These are phyloP conservation scores for Eupithecia inturbata DNA, from an alignment of 2,888 invertebrate species.

Conservation along the genomic window DNA sequence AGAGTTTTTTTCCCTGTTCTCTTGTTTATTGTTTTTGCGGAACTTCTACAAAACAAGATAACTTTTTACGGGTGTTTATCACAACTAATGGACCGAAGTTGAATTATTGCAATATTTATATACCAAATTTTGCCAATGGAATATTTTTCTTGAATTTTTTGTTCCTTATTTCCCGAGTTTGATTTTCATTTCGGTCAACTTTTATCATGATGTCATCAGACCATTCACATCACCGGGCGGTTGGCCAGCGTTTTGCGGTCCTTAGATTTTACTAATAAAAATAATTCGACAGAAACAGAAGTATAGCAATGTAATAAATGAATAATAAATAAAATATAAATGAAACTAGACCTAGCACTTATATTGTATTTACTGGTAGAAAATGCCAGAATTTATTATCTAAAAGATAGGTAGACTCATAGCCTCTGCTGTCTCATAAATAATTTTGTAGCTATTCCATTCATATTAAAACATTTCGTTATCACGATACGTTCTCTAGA, in stretches of 20 bases:
- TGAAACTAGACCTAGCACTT: background rate
- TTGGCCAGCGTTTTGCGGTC: no score
- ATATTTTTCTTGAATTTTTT: background rate
- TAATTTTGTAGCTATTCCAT: background rate
- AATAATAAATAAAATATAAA: background rate
- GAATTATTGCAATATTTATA: background rate
- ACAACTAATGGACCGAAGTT: background rate
- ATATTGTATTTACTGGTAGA: background rate
- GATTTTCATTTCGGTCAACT: background rate
- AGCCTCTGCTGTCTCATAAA: constrained; percentile 3
- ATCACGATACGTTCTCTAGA: constrained; percentile 9
- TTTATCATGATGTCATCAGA: background rate
- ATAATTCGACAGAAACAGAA: no score
- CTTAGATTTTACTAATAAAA: no score
- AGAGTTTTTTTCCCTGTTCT: background rate
- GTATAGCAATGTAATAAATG: no score
- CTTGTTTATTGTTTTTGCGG: background rate
- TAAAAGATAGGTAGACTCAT: background rate
- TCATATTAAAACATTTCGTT: constrained; percentile 12
- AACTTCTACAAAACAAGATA: background rate
- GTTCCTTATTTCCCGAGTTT: background rate
- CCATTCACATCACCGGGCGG: background rate
- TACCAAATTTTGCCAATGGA: background rate
- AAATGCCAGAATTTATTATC: background rate
- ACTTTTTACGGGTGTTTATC: background rate